These are phyloP conservation scores for Nanorana parkeri DNA, from an alignment of 2,113 vertebrate species.

Conservation along the genomic window DNA sequence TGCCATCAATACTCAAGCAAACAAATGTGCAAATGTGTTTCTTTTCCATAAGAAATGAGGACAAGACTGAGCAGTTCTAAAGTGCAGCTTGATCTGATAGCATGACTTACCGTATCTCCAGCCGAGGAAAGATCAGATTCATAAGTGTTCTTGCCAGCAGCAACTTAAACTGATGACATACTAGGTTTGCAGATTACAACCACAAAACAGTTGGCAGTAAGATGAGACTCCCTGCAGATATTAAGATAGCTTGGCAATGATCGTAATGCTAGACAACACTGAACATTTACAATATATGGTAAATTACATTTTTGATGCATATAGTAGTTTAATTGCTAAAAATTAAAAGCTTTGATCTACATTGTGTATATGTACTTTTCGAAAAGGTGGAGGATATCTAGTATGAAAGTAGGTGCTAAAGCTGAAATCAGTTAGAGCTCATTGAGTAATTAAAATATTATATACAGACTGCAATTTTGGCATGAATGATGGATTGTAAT, in stretches of 20 bases:
- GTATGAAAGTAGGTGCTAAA: no score
- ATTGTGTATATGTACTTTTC: no score
- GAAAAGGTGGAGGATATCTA: no score
- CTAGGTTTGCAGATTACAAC: constrained; percentile 45
- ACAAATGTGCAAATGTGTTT: constrained; percentile 58
- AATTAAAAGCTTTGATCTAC: constrained; percentile 13
- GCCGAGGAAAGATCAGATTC: constrained; percentile 41
- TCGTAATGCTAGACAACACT: constrained; percentile 18
- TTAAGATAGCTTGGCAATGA: constrained; percentile 43
- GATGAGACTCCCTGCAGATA: constrained; percentile 40
- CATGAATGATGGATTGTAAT: no score
- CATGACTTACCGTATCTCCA: constrained; percentile 39
- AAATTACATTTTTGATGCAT: constrained; percentile 33
- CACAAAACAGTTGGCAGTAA: constrained; percentile 43
- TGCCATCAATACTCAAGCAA: constrained; percentile 18
- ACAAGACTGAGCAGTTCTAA: constrained; percentile 25
- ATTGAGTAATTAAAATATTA: no score
- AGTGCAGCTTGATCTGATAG: constrained; percentile 34
- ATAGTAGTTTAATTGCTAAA: constrained; percentile 10
- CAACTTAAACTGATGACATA: constrained; percentile 49
- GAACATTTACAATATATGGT: constrained; percentile 12
- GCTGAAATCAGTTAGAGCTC: no score
- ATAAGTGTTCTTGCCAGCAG: constrained; percentile 40
- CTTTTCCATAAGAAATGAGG: constrained; percentile 45
- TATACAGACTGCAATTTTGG: no score